These are phyloP conservation scores for Pseudomyrmex concolor DNA, from an alignment of 1,140 invertebrate species.

Conservation along the genomic window DNA sequence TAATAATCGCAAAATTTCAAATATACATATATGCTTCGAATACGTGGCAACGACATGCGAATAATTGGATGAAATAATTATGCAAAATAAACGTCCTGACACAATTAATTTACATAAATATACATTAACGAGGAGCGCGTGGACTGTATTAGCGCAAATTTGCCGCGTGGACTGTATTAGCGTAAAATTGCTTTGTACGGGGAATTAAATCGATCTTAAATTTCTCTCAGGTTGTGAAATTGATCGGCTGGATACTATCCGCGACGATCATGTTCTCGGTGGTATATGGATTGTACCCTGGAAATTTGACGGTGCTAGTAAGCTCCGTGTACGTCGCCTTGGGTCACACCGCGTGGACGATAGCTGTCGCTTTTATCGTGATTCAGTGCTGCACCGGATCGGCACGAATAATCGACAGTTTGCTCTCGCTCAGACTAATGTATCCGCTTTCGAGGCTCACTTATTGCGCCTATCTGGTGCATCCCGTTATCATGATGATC, in stretches of 20 bases:
- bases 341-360: constrained; percentile 90
- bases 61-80: neutral
- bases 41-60: too few species aligned
- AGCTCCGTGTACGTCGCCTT: constrained; percentile 87
- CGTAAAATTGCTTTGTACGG: neutral
- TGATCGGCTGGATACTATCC: constrained; percentile 87
- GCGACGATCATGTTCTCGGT: constrained; percentile 87
- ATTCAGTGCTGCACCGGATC: constrained; percentile 92
- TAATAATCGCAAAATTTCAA: neutral
- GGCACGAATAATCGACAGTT: constrained; percentile 89
- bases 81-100: neutral
- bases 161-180: neutral
- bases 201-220: neutral
- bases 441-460: constrained; percentile 95
- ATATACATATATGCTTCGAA: neutral
- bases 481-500: constrained; percentile 93
- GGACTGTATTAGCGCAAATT: neutral
- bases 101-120: neutral
- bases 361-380: constrained; percentile 92
- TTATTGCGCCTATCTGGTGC: constrained; percentile 95
- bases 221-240: constrained; percentile 66
- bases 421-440: constrained; percentile 92
- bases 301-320: constrained; percentile 88
- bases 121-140: neutral
- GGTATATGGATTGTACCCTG: constrained; percentile 92